Base-by-base conservation (phyloP, 1,140 invertebrate genomes). In the Eueides isabella region DNA sequence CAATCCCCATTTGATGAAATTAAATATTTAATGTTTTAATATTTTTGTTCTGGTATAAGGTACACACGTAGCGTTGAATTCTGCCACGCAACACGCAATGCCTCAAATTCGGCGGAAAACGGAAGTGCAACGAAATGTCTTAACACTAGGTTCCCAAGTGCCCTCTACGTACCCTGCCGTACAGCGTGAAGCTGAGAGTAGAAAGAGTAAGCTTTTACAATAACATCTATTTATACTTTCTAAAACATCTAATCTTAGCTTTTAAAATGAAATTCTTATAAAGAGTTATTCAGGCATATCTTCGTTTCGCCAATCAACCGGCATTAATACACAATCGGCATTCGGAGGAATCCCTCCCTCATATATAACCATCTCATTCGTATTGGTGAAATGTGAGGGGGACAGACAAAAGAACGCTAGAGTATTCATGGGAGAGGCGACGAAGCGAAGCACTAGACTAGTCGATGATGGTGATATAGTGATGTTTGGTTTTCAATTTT, bases 391-490 rank as follows among this genome's bases (percentile, higher is more conserved):
- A 77, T 80, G 71, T 74, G 80, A 86, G 79, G 80, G 86, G 82
- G 81, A 85, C 74, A 79, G 74, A 67, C 88, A 91, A 91, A 90
- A 87, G 88, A 85, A 80, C 80, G 82, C 88, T 89, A 81, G 80
- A 72, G 80, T 84, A 89, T 91, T 89, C 86, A 88, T 87, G 82
- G 83, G 77, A 80, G 79, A 87, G 85, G 89, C 87, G 89, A 83
- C 85, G 88, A 83, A 84, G 80, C 89, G 85, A 85, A 74, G 82
- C 86, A 84, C 85, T 87, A 85, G 82, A 88, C 86, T 87, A 81
- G 86, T 88, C 87, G 86, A 91, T 89, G 87, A 88, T 79, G 84
- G 88, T 90, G 86, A 88, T 78, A 41, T 83, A 85, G 83, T 48
- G 82, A 67, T 83, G 85, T 26, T 55, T 0, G 9, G 48, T 1